phyloP scores from a whole-genome alignment of 1,140 invertebrate species.

The Hydropsyche tenuis region DNA sequence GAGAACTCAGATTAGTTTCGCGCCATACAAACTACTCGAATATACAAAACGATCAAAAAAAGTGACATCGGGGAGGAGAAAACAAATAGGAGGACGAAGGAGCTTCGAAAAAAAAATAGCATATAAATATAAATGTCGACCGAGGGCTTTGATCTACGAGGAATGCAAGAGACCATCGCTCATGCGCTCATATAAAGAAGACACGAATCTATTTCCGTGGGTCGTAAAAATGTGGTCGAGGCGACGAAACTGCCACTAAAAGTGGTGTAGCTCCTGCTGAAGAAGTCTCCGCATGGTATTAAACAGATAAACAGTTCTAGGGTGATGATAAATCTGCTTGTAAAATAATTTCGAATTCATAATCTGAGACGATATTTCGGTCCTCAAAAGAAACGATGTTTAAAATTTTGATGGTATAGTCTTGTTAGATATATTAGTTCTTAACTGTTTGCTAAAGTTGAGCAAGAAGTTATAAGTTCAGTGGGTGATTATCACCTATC shows the following conservation, averaged over 20 bases:
- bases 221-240: slow-evolving; percentile 32
- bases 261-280: slow-evolving; percentile 23
- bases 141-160: slow-evolving; percentile 33
- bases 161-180: slow-evolving; percentile 17
- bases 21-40: background rate
- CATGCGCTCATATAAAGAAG: slow-evolving; percentile 26
- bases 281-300: too few relatives aligned
- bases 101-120: background rate
- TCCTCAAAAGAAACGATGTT: too few relatives aligned
- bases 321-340: too few relatives aligned
- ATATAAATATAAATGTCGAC: background rate
- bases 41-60: background rate
- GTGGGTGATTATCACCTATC: too few relatives aligned
- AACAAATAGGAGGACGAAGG: background rate
- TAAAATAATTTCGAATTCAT: too few relatives aligned
- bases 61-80: background rate
- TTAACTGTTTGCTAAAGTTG: too few relatives aligned
- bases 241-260: slow-evolving; percentile 2
- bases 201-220: slow-evolving; percentile 35
- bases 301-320: too few relatives aligned
- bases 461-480: too few relatives aligned
- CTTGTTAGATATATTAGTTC: too few relatives aligned
- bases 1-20: slow-evolving; percentile 9
- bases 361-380: slow-evolving; percentile 4
- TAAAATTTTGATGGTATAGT: too few relatives aligned